These are phyloP conservation scores for Pandemis corylana DNA, from an alignment of 2,888 invertebrate genomes.

Conservation along the genomic window DNA sequence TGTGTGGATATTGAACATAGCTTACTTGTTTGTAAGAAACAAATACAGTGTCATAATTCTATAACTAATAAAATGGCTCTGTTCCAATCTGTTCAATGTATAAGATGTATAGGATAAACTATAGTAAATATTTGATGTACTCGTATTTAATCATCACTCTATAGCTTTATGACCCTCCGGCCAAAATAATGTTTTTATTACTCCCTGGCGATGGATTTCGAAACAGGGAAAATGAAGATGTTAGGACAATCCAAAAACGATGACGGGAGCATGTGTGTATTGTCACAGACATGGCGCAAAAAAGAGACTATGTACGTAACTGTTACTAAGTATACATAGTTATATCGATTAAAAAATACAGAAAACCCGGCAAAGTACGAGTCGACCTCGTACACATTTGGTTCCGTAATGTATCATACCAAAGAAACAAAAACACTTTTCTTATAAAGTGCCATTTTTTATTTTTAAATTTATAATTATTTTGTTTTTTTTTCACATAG, in stretches of 20 bases:
- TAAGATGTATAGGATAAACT: neutral
- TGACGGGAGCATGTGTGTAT: neutral
- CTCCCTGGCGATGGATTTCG: neutral
- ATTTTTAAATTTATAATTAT: too few species aligned
- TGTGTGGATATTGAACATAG: too few species aligned
- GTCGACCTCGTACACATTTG: too few species aligned
- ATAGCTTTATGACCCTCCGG: conserved; percentile 1
- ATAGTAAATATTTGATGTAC: neutral
- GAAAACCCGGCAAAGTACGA: too few species aligned
- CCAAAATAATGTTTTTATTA: neutral
- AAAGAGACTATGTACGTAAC: neutral
- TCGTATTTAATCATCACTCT: neutral
- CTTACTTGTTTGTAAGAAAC: too few species aligned
- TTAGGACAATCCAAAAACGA: neutral
- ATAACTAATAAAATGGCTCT: too few species aligned
- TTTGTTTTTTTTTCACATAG: too few species aligned
- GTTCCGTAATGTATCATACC: too few species aligned
- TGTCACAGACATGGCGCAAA: neutral
- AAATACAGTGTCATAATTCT: too few species aligned
- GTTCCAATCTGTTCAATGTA: neutral
- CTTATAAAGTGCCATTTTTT: too few species aligned
- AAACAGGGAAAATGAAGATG: neutral
- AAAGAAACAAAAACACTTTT: too few species aligned
- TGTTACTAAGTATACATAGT: neutral
- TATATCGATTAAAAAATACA: too few species aligned